Evolutionary conservation across 1,140 invertebrate species (phyloP).

Genomic region (Platorchestia sp.): DNA sequence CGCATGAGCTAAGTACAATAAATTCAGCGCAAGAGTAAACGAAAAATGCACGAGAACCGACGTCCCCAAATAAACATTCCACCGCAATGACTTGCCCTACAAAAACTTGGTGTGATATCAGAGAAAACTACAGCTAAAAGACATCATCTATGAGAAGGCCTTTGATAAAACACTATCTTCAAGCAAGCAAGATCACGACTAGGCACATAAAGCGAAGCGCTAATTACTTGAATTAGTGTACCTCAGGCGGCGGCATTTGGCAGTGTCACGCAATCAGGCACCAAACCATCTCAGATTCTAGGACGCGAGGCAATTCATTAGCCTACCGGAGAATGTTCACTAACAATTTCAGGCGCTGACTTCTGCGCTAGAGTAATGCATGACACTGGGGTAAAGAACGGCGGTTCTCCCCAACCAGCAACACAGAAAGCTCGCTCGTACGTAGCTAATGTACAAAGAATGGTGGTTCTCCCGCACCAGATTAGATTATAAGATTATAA

Average conservation of each 20-base stretch:
- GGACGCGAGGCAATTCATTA: background rate
- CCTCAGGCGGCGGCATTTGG: background rate
- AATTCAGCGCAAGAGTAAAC: background rate
- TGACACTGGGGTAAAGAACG: background rate
- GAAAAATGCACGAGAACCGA: background rate
- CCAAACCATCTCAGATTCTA: background rate
- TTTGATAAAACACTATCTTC: background rate
- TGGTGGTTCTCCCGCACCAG: too few species aligned
- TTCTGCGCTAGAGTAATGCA: background rate
- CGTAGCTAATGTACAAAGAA: too few species aligned
- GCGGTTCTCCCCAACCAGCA: conserved; percentile 12
- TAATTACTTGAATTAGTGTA: background rate
- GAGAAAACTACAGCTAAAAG: conserved; percentile 14
- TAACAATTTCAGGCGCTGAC: conserved; percentile 16
- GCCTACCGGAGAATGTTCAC: background rate
- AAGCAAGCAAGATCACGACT: background rate
- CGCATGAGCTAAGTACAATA: background rate
- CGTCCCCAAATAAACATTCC: background rate
- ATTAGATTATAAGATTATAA: too few species aligned
- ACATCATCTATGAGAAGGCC: background rate
- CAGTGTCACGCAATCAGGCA: background rate
- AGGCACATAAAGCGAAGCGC: background rate
- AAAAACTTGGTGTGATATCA: background rate
- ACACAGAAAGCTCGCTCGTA: background rate
- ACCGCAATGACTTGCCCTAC: background rate